These are phyloP conservation scores for Mimumesa dahlbomi DNA, from an alignment of 2,888 invertebrate species.

Conservation along the genomic window DNA sequence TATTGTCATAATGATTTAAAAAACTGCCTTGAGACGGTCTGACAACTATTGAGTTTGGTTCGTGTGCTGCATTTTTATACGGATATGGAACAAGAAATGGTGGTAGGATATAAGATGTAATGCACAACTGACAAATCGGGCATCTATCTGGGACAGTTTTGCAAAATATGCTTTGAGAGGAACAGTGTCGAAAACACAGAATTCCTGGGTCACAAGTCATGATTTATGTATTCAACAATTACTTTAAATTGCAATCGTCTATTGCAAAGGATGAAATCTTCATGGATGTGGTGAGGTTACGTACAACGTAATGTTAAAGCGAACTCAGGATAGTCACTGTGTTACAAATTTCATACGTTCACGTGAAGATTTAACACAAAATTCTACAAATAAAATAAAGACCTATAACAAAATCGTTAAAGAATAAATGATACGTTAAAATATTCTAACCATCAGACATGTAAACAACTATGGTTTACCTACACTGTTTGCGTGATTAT, in stretches of 20 bases:
- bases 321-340: neutral
- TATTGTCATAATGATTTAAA: constrained; percentile 90
- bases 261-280: no score
- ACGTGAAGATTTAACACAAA: neutral
- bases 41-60: constrained; percentile 91
- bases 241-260: neutral
- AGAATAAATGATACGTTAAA: neutral
- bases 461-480: no score
- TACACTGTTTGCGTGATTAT: no score
- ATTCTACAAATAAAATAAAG: constrained; percentile 31
- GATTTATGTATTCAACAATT: neutral
- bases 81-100: constrained; percentile 89
- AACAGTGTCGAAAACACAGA: constrained; percentile 95
- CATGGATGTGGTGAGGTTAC: constrained; percentile 17
- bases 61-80: constrained; percentile 90
- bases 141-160: constrained; percentile 89
- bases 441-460: no score
- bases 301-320: neutral
- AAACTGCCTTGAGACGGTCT: constrained; percentile 94
- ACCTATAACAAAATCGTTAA: neutral
- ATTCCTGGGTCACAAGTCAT: constrained; percentile 86
- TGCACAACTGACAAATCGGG: constrained; percentile 84
- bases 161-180: constrained; percentile 90
- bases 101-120: constrained; percentile 52
- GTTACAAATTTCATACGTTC: neutral